Percentiles rank a stretch among this genome's conserved stretches.
phyloP scores from a whole-genome alignment of 1,140 invertebrate genomes.

The Cyclina sinensis region DNA sequence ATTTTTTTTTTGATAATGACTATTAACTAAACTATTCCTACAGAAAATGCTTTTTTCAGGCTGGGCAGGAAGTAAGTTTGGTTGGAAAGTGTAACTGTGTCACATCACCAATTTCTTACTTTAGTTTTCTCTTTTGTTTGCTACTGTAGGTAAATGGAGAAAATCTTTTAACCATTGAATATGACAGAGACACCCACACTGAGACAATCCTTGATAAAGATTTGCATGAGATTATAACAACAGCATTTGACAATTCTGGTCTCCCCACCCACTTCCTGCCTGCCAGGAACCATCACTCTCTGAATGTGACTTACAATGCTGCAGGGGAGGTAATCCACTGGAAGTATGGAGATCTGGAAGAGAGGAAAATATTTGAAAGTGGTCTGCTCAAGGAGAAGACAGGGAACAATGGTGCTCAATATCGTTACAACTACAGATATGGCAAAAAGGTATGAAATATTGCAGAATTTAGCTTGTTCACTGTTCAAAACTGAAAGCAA shows the following conservation, averaged over 20 bases:
- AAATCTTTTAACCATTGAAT: conserved; percentile 95
- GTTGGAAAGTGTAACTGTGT: too few relatives aligned
- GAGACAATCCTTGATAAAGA: conserved; percentile 96
- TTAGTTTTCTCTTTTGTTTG: not conserved
- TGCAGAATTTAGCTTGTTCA: too few relatives aligned
- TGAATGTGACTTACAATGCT: conserved; percentile 92
- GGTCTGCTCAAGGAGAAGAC: conserved; percentile 94
- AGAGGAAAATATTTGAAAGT: conserved; percentile 94
- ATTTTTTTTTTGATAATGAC: too few relatives aligned
- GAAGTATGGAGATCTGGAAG: conserved; percentile 95
- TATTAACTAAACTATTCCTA: too few relatives aligned
- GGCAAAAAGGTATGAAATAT: conserved; percentile 78
- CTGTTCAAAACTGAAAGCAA: too few relatives aligned
- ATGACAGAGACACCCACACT: conserved; percentile 94
- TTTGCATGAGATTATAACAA: conserved; percentile 93
- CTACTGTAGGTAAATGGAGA: conserved; percentile 90
- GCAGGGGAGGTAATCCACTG: conserved; percentile 97
- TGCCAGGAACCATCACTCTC: conserved; percentile 90
- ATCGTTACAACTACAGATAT: conserved; percentile 89
- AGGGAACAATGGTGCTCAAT: conserved; percentile 91
- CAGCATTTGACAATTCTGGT: conserved; percentile 95
- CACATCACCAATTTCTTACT: too few relatives aligned
- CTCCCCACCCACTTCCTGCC: conserved; percentile 90
- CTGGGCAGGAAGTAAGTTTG: too few relatives aligned
- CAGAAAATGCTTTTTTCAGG: too few relatives aligned